These are phyloP conservation scores for Tympanuchus pallidicinctus DNA, from an alignment of 2,113 vertebrate genomes.

Conservation along the genomic window DNA sequence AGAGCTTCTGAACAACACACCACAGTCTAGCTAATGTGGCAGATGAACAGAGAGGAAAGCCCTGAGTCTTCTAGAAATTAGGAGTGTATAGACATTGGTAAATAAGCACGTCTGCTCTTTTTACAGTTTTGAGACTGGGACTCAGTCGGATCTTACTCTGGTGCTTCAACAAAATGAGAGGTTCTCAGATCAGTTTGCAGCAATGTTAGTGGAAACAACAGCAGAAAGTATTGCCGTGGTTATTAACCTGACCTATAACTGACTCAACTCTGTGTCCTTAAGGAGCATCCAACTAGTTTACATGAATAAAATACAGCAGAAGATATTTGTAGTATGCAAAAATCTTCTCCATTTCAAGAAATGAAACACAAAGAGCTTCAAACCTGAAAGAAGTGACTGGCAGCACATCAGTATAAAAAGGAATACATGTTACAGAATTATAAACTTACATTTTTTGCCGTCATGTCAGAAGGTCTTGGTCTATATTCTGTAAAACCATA, in stretches of 20 bases:
- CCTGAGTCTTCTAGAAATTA: not conserved
- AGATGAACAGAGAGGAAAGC: not conserved
- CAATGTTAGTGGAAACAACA: not conserved
- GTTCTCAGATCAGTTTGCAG: not conserved
- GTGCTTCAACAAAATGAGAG: not conserved
- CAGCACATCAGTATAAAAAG: not conserved
- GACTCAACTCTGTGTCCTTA: not conserved
- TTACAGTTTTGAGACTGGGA: not conserved
- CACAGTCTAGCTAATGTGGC: not conserved
- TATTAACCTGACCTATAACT: not conserved
- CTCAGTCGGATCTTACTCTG: not conserved
- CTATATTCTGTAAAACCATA: slow-evolving; percentile 73
- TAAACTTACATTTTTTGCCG: slow-evolving; percentile 81
- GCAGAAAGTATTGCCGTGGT: not conserved
- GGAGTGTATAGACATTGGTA: not conserved
- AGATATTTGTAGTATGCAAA: not conserved
- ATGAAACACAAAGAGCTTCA: not conserved
- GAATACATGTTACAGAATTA: not conserved
- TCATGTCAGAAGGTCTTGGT: slow-evolving; percentile 76
- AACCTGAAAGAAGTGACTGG: not conserved
- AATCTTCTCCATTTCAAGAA: not conserved
- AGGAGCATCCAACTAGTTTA: not conserved
- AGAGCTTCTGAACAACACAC: not conserved
- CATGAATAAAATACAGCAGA: not conserved
- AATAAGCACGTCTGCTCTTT: not conserved